These are phyloP conservation scores for Lasiommata megera DNA, from an alignment of 2,888 invertebrate genomes.

Conservation along the genomic window DNA sequence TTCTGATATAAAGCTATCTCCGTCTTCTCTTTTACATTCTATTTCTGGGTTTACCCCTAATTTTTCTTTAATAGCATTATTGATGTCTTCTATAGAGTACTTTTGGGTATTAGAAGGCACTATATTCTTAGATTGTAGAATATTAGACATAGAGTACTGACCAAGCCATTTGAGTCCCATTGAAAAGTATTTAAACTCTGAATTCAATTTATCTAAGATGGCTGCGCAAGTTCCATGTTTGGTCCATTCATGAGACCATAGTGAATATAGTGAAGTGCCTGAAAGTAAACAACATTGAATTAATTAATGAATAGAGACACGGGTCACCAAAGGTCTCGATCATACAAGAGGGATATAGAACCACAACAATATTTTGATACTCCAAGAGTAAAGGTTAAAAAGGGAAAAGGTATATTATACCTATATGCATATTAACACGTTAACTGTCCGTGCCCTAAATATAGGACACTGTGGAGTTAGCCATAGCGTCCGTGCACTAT, in stretches of 20 bases:
- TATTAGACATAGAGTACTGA: conserved; percentile 81
- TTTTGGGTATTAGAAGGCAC: conserved; percentile 54
- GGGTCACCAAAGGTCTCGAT: no score
- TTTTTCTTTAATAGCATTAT: conserved; percentile 66
- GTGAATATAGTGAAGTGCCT: conserved; percentile 68
- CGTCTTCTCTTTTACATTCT: conserved; percentile 83
- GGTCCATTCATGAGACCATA: conserved; percentile 91
- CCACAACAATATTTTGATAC: no score
- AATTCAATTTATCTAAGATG: conserved; percentile 74
- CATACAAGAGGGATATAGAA: no score
- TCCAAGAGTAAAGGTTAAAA: no score
- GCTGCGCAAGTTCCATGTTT: conserved; percentile 92
- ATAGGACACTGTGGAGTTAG: no score
- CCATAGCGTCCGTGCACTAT: no score
- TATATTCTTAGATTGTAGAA: conserved; percentile 81
- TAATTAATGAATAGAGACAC: no score
- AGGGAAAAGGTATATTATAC: no score
- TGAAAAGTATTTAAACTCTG: conserved; percentile 85
- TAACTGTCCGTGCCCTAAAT: no score
- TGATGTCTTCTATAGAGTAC: conserved; percentile 44
- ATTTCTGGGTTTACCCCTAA: conserved; percentile 83
- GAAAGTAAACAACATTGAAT: no score
- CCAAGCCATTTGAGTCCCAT: conserved; percentile 83
- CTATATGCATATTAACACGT: no score
- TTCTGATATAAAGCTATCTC: conserved; percentile 84